A percentile compares a stretch with the other conserved stretches of the same genome.
Evolutionary conservation across 2,888 invertebrate species (phyloP).

Genomic region (Steromphala cineraria): DNA sequence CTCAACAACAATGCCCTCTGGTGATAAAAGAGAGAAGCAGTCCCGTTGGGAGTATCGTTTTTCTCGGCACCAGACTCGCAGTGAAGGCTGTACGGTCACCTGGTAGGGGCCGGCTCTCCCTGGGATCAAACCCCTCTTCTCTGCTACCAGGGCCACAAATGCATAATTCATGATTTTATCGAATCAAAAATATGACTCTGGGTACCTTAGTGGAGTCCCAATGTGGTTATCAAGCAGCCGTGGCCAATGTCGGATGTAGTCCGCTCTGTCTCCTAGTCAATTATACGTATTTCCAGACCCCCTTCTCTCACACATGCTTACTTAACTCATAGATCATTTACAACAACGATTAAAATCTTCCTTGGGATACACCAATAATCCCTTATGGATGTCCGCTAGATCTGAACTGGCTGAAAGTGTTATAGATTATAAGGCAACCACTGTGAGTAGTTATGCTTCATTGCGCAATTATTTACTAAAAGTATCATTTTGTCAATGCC

Average conservation of each 20-base stretch:
- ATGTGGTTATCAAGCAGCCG: conserved; percentile 11
- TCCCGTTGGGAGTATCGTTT: conserved; percentile 26
- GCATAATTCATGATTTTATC: conserved; percentile 34
- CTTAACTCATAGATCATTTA: conserved; percentile 15
- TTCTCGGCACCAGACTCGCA: conserved; percentile 22
- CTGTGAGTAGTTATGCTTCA: background rate
- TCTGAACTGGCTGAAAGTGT: background rate
- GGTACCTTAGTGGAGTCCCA: background rate
- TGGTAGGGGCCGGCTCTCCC: conserved; percentile 19
- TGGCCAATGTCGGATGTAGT: conserved; percentile 1
- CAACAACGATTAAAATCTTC: conserved; percentile 9
- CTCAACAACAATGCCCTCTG: conserved; percentile 33
- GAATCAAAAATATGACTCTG: conserved; percentile 28
- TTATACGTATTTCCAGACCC: conserved; percentile 22
- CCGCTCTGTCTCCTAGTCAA: conserved; percentile 12
- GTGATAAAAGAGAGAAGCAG: conserved; percentile 23
- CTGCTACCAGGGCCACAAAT: conserved; percentile 9
- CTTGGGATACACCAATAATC: background rate
- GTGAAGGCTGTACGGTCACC: conserved; percentile 16
- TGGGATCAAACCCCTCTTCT: background rate
- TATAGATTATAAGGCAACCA: background rate
- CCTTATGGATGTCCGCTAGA: background rate
- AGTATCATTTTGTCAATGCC: background rate
- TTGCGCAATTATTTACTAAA: conserved; percentile 15
- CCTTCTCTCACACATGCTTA: background rate